Evolutionary conservation across 2,888 invertebrate genomes (phyloP).

Genomic region (Ophraella communa): DNA sequence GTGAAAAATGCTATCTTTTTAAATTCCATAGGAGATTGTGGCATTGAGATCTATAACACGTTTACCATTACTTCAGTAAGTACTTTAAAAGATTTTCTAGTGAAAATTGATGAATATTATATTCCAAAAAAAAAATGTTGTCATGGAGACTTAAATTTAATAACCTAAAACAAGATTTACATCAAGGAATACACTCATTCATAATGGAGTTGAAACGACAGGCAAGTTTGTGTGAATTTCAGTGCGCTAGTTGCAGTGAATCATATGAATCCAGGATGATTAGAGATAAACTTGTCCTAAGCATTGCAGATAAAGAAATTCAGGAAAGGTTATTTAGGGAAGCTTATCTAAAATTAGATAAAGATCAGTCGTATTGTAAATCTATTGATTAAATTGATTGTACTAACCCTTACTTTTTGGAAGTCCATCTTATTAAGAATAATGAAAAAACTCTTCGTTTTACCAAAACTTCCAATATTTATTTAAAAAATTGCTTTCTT

Average conservation of each 20-base stretch:
- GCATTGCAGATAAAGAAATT: not conserved
- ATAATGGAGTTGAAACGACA: not conserved
- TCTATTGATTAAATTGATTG: not conserved
- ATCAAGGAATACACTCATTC: not conserved
- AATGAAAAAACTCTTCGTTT: too few species aligned
- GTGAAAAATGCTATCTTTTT: too few species aligned
- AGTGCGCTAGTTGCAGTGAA: not conserved
- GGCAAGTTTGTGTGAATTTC: not conserved
- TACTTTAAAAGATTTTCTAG: not conserved
- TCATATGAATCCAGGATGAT: not conserved
- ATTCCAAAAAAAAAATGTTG: not conserved
- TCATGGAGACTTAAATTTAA: not conserved
- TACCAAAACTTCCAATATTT: too few species aligned
- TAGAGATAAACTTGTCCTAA: constrained; percentile 1
- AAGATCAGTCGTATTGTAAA: not conserved
- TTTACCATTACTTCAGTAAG: not conserved
- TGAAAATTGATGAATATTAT: too few species aligned
- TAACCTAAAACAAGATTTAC: not conserved
- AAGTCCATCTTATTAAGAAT: too few species aligned
- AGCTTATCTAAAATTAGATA: not conserved
- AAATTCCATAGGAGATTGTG: not conserved
- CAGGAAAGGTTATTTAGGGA: constrained; percentile 9
- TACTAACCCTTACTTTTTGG: too few species aligned
- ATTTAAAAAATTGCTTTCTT: too few species aligned
- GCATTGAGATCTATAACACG: not conserved